phyloP scores from a whole-genome alignment of 2,797 vertebrate genomes.

The Peromyscus attwateri region DNA sequence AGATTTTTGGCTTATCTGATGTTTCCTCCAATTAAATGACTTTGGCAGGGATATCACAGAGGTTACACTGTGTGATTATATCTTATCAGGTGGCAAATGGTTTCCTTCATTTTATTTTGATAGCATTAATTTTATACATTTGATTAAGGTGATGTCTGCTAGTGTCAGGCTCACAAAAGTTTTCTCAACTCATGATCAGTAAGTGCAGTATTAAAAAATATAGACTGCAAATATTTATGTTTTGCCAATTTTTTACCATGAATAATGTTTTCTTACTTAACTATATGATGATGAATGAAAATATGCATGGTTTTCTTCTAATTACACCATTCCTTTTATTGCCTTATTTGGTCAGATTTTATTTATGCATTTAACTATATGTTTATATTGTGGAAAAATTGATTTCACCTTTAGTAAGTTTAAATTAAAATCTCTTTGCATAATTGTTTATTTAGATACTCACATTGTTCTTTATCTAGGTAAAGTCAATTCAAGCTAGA shows the following conservation, averaged over 20 bases:
- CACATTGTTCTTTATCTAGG: background rate
- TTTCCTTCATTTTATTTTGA: conserved; percentile 15
- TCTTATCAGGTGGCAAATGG: conserved; percentile 48
- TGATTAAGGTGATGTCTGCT: conserved; percentile 13
- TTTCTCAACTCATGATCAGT: background rate
- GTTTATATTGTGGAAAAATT: background rate
- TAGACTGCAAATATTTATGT: background rate
- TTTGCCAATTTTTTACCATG: background rate
- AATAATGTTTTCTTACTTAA: background rate
- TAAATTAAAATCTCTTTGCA: background rate
- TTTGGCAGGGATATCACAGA: conserved; percentile 53
- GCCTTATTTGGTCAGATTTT: background rate
- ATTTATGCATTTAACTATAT: background rate
- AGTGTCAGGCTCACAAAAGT: background rate
- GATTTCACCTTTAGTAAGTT: background rate
- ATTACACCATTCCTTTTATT: background rate
- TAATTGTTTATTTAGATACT: background rate
- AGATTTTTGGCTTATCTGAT: conserved; percentile 29
- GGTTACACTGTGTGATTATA: background rate
- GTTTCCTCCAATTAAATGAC: conserved; percentile 45
- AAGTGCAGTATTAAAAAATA: background rate
- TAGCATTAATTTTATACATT: conserved; percentile 38
- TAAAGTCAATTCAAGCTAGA: background rate
- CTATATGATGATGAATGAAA: background rate
- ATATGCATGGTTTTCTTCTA: background rate